phyloP scores from a whole-genome alignment of 2,888 invertebrate species.

The Napeogenes sylphis region DNA sequence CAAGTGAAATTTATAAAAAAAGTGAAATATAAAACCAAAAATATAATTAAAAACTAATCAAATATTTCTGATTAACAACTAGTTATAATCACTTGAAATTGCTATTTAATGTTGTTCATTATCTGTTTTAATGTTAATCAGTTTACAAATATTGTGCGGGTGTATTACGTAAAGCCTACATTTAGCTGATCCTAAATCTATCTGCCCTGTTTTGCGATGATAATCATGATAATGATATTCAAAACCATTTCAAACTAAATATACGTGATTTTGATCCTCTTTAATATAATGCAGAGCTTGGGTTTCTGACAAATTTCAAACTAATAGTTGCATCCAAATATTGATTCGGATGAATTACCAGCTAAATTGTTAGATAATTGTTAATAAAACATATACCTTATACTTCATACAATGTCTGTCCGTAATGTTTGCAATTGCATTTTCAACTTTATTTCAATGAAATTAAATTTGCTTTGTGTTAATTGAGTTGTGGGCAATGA shows the following conservation, averaged over 20 bases:
- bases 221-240: conserved; percentile 4
- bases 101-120: too few species aligned
- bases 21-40: too few species aligned
- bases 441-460: background rate
- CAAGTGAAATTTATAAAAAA: too few species aligned
- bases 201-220: background rate
- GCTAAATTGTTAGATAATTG: background rate
- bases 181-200: too few species aligned
- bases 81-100: too few species aligned
- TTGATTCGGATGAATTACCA: background rate
- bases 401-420: conserved; percentile 17
- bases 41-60: too few species aligned
- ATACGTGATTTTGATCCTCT: conserved; percentile 3
- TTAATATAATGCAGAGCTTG: background rate
- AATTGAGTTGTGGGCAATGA: background rate
- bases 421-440: background rate
- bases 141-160: too few species aligned
- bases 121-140: too few species aligned
- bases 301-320: background rate
- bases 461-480: conserved; percentile 1
- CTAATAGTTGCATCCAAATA: background rate
- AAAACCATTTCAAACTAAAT: conserved; percentile 6
- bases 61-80: too few species aligned
- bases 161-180: too few species aligned
- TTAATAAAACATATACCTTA: conserved; percentile 10